Evolutionary conservation across 1,140 invertebrate species (phyloP).

Genomic region (Coelopa frigida): DNA sequence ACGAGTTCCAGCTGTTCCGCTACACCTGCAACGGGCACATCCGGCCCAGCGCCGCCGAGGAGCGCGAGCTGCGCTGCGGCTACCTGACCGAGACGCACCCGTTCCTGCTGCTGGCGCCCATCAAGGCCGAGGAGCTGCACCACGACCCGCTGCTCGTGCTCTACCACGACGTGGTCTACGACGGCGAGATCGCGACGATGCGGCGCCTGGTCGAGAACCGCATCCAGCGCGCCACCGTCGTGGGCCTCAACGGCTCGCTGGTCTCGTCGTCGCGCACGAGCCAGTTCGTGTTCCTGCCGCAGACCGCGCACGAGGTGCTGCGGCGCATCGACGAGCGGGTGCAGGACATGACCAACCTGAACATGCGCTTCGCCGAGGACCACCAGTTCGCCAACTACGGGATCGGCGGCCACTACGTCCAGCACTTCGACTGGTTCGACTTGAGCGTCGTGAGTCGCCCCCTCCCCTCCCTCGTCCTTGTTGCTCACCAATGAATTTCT

Average conservation of each 20-base stretch:
- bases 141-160: conserved; percentile 76
- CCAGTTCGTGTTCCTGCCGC: conserved; percentile 90
- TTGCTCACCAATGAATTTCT: neutral
- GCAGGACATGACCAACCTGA: conserved; percentile 73
- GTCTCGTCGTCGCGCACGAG: conserved; percentile 83
- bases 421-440: conserved; percentile 55
- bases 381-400: conserved; percentile 63
- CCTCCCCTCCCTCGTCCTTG: no score
- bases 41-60: conserved; percentile 40
- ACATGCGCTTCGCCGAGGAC: conserved; percentile 58
- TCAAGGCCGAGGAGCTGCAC: conserved; percentile 86
- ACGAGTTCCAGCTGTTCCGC: conserved; percentile 14
- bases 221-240: conserved; percentile 64
- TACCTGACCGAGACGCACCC: conserved; percentile 68
- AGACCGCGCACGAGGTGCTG: conserved; percentile 69
- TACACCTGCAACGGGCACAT: conserved; percentile 63
- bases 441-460: conserved; percentile 11
- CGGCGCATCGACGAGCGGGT: conserved; percentile 65
- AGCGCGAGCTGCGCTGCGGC: conserved; percentile 58
- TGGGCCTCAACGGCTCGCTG: conserved; percentile 69
- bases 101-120: conserved; percentile 71
- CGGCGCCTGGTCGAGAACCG: conserved; percentile 71
- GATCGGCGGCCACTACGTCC: conserved; percentile 64
- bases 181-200: conserved; percentile 82
- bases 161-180: conserved; percentile 82